Evolutionary conservation across 2,797 vertebrate species (phyloP).

Genomic region (Pogonophryne albipinna): DNA sequence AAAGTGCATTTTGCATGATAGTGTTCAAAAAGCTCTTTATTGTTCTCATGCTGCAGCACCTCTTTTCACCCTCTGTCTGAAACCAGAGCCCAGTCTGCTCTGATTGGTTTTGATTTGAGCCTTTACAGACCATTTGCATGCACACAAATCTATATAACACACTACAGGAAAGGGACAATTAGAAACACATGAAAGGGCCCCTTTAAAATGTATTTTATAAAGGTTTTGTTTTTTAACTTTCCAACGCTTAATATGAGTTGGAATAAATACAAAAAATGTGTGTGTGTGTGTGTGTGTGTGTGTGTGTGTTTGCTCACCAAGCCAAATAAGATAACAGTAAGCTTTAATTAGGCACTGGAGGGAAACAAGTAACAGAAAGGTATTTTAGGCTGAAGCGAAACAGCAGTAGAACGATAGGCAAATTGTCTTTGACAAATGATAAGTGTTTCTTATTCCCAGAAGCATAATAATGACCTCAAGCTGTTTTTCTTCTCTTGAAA

Average conservation of each 20-base stretch:
- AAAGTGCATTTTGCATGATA: no score
- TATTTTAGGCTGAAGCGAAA: constrained; percentile 17
- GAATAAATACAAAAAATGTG: not conserved
- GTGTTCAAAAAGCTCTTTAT: no score
- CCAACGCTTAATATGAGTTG: constrained; percentile 1
- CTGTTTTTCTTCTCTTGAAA: constrained; percentile 1
- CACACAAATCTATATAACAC: no score
- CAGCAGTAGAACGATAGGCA: not conserved
- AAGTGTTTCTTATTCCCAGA: constrained; percentile 17
- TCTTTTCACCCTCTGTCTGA: no score
- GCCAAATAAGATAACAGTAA: constrained; percentile 8
- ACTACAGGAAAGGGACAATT: no score
- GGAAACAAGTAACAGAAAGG: not conserved
- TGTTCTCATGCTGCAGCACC: no score
- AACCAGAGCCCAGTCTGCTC: no score
- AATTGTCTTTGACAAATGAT: constrained; percentile 37
- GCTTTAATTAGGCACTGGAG: constrained; percentile 29
- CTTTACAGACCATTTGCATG: no score
- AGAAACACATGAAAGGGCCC: no score
- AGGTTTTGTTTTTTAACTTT: constrained; percentile 8
- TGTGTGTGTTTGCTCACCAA: not conserved
- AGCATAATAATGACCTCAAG: constrained; percentile 11
- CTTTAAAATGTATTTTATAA: no score
- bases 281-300: not conserved
- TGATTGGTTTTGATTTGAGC: no score